Evolutionary conservation across 2,888 invertebrate species (phyloP).

Genomic region (Capitulum mitella): DNA sequence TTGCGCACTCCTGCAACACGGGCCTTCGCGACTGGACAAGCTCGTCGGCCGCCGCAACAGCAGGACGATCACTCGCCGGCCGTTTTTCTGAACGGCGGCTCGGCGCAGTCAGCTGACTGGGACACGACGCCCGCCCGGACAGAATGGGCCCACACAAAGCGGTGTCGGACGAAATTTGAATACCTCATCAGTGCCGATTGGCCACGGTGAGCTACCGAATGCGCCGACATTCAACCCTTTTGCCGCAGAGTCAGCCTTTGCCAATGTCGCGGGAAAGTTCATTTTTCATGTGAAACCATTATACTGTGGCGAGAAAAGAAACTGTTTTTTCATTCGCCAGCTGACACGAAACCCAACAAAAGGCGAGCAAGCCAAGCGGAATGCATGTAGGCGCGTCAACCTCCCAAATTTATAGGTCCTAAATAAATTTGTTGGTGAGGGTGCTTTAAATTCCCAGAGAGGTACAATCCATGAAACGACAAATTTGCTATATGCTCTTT

Average conservation of each 20-base stretch:
- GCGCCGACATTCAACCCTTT: not conserved
- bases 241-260: too few species aligned
- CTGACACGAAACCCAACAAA: too few species aligned
- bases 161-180: not conserved
- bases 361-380: too few species aligned
- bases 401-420: too few species aligned
- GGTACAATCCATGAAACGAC: too few species aligned
- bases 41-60: not conserved
- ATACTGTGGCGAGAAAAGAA: too few species aligned
- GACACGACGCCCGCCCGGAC: not conserved
- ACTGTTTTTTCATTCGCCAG: too few species aligned
- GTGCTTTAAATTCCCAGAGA: too few species aligned
- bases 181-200: conserved; percentile 1
- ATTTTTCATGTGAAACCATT: not conserved
- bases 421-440: too few species aligned
- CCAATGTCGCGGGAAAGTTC: not conserved
- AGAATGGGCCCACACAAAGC: not conserved
- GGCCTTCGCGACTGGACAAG: not conserved
- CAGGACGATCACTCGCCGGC: not conserved
- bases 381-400: too few species aligned
- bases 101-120: too few species aligned
- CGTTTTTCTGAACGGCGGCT: not conserved
- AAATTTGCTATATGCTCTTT: too few species aligned
- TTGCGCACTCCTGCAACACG: not conserved
- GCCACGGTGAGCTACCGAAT: not conserved